Evolutionary conservation across 2,113 vertebrate genomes (phyloP), one percentile per base, ranked within the genome.

Genomic region (Trematomus loennbergii): DNA sequence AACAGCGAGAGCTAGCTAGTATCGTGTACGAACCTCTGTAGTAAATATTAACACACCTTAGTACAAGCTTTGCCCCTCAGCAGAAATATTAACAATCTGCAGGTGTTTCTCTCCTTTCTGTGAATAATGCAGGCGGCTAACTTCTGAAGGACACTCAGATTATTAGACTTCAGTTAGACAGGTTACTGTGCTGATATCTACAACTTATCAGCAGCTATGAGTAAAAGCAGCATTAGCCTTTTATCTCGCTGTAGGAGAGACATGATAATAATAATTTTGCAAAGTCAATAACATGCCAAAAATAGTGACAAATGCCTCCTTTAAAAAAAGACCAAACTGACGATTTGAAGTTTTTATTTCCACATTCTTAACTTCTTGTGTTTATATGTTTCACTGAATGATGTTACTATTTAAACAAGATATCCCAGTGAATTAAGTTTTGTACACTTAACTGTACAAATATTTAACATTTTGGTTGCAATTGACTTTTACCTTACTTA

Each of bases 101-200:
- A 75, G 43, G 53, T 5, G 48, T 55, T 80, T 75, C 64, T 63
- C 36, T 70, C 45, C 66, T 61, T 67, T 59, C 43, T 18, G 75
- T 75, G 49, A 84, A 63, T n/a, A 62, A 74, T 70, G 79, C 36
- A 75, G 59, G 50, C 20, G 11, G 48, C 29, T n/a, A 62, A 72
- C 58, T 54, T 45, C 68, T 60, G 55, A 78, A 58, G 69, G 54
- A 73, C 55, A 49, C 18, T 53, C 7, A 25, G 10, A 55, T 53
- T 72, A 72, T 72, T 20, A 50, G 62, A 59, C 46, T 52, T 61
- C 54, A 40, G 55, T 50, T 78, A 76, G n/a, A 58, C 18, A 48
- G 9, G 20, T 9, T 36, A 9, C 16, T 67, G 15, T 40, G 61
- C 48, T 48, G 68, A 55, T 29, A 17, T 12, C n/a, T n/a, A 17